These are phyloP conservation scores for Dasypolia templi DNA, from an alignment of 2,888 invertebrate genomes.

Conservation along the genomic window DNA sequence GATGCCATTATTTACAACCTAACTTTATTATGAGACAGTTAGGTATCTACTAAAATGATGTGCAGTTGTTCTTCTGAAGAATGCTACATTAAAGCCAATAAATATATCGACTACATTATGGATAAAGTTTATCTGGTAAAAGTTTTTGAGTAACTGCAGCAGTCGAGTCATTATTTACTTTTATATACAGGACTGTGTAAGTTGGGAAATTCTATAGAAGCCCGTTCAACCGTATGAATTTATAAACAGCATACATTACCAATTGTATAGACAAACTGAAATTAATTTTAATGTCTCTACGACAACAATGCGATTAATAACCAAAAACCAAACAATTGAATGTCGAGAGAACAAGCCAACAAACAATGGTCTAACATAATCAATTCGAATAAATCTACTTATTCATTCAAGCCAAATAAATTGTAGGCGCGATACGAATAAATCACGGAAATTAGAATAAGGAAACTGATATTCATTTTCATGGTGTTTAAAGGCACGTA, in stretches of 20 bases:
- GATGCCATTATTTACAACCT: not conserved
- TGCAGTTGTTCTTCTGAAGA: slow-evolving; percentile 27
- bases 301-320: slow-evolving; percentile 56
- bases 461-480: slow-evolving; percentile 80
- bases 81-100: slow-evolving; percentile 28
- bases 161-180: slow-evolving; percentile 39
- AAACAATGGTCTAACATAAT: slow-evolving; percentile 62
- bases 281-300: slow-evolving; percentile 44
- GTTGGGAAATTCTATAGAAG: slow-evolving; percentile 24
- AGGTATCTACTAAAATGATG: not conserved
- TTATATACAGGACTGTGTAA: slow-evolving; percentile 43
- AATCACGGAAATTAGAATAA: slow-evolving; percentile 75
- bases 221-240: slow-evolving; percentile 15
- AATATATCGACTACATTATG: slow-evolving; percentile 27
- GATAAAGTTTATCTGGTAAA: slow-evolving; percentile 42
- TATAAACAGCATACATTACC: slow-evolving; percentile 28
- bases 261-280: slow-evolving; percentile 49
- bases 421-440: slow-evolving; percentile 66
- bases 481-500: slow-evolving; percentile 75
- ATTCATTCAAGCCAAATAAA: slow-evolving; percentile 66
- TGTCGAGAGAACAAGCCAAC: slow-evolving; percentile 48
- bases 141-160: slow-evolving; percentile 47
- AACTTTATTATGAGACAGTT: not conserved
- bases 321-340: slow-evolving; percentile 61
- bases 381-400: slow-evolving; percentile 64